These are phyloP conservation scores for Megamerina dolium DNA, from an alignment of 2,888 invertebrate species.

Conservation along the genomic window DNA sequence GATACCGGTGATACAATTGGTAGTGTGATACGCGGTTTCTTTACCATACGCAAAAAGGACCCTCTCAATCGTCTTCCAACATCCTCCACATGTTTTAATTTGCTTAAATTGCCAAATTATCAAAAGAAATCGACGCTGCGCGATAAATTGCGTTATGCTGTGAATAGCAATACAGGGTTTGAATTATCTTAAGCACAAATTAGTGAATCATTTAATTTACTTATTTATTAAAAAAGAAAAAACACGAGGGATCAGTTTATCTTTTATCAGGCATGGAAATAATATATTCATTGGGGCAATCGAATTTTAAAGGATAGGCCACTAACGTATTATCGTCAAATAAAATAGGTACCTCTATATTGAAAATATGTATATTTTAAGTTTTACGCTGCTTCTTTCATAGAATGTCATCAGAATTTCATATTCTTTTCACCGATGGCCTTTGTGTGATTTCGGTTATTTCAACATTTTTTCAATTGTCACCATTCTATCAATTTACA, in stretches of 20 bases:
- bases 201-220: no score
- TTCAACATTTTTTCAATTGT: no score
- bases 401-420: no score
- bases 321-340: no score
- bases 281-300: background rate
- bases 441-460: no score
- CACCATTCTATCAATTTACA: no score
- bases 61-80: constrained; percentile 94
- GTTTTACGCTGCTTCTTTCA: no score
- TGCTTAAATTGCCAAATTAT: constrained; percentile 96
- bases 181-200: constrained; percentile 82
- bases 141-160: constrained; percentile 95
- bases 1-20: constrained; percentile 75
- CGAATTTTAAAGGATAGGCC: no score
- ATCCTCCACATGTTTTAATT: constrained; percentile 97
- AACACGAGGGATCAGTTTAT: constrained; percentile 10
- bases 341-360: no score
- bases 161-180: constrained; percentile 96
- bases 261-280: constrained; percentile 2
- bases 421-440: no score
- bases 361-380: no score
- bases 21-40: constrained; percentile 95
- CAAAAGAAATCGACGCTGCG: constrained; percentile 90
- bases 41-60: constrained; percentile 92
- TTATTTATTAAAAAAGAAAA: no score